Percentiles rank a stretch among this genome's conserved stretches.
Evolutionary conservation across 2,888 invertebrate species (phyloP).

Genomic region (Drosophila lutescens): DNA sequence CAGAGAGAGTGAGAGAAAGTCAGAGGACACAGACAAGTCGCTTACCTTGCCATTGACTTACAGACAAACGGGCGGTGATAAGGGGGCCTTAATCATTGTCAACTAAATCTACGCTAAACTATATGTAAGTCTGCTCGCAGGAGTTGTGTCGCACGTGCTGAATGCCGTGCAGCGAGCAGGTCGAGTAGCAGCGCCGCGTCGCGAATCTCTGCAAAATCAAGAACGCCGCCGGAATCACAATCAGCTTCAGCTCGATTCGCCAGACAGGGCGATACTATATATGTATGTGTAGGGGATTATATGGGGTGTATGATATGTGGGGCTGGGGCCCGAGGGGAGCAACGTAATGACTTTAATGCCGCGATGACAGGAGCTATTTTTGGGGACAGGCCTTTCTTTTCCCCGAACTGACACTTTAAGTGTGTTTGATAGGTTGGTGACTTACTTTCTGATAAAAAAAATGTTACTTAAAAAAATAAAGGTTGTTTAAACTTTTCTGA

Average conservation of each 20-base stretch:
- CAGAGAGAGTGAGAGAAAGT: conserved; percentile 14
- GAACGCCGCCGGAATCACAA: conserved; percentile 38
- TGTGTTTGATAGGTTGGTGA: conserved; percentile 3
- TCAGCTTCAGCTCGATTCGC: conserved; percentile 43
- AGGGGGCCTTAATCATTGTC: conserved; percentile 36
- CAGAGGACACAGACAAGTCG: conserved; percentile 33
- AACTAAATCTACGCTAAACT: conserved; percentile 85
- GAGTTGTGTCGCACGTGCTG: conserved; percentile 91
- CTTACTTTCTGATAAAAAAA: too few relatives aligned
- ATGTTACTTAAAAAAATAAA: too few relatives aligned
- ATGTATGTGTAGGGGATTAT: not conserved
- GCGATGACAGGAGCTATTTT: conserved; percentile 34
- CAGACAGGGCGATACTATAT: conserved; percentile 9
- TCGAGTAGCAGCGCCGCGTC: conserved; percentile 91
- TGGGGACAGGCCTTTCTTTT: conserved; percentile 3
- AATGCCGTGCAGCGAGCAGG: conserved; percentile 90
- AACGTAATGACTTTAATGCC: conserved; percentile 20
- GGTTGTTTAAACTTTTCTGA: too few relatives aligned
- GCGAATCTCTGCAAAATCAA: conserved; percentile 88
- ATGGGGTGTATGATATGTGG: not conserved
- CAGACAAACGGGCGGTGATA: conserved; percentile 27
- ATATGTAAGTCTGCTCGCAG: conserved; percentile 94
- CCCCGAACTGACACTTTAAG: conserved; percentile 10
- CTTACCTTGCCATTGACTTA: conserved; percentile 71
- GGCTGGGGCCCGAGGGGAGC: not conserved